Evolutionary conservation across 2,797 vertebrate species (phyloP), one percentile per base, ranked within the genome.

Genomic region (Ptychobarbus kaznakovi): DNA sequence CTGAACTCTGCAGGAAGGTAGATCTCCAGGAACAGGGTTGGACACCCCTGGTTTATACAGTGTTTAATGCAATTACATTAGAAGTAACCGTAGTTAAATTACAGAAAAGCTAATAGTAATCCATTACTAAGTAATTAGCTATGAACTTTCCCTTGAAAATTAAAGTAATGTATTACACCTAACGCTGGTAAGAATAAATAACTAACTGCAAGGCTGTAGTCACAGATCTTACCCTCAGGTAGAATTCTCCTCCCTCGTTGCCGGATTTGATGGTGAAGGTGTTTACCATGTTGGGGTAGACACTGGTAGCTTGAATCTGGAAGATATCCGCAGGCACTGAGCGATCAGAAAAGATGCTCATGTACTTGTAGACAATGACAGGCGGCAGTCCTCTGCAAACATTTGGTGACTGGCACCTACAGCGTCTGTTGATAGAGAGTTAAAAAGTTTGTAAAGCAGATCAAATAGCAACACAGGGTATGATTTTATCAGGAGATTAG

Each of bases 201-300:
- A 65, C 13, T 63, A 63, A 63, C 6, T 32, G 25, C 61, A 32
- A 58, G 11, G 6, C 12, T 58, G 12, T 5, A 58, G 25, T 58
- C 32, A 40, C 25, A 63, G 56, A 58, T 66, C 93, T 94, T 87
- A 96, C 95, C 90, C 95, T 90, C 86, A 96, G 92, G 87, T 95
- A 95, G 90, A 99, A 99, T 35, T 98, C 97, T 88, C 96, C 97
- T 1, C 94, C 97, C 89, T 98, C 97, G 0, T 99, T 99, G 89
- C 98, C 98, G 77, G 97, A 94, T 92, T 97, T 98, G 93, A 99
- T 98, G 94, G 96, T 96, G 93, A 99, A 99, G 79, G 96, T 97
- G 92, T 98, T 98, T 89, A 97, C 96, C 84, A 97, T 97, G 92
- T 97, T 99, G 87, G 97, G 90, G 72, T 96, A 98, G 90, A 98